These are phyloP conservation scores for Nettapus auritus DNA, from an alignment of 2,113 vertebrate species.

Conservation along the genomic window DNA sequence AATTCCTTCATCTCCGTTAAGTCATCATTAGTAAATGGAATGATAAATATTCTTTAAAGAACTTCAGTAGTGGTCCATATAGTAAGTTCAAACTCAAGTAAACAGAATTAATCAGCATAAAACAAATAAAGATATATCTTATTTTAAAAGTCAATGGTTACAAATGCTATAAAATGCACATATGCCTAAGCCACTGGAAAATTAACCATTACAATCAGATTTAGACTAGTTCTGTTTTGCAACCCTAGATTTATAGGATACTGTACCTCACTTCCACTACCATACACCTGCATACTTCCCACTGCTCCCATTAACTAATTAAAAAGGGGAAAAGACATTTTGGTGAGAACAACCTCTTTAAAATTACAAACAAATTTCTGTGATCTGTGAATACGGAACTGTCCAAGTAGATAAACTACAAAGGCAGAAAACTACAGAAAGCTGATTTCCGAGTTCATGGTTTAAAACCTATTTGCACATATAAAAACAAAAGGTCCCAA, in stretches of 20 bases:
- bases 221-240: neutral
- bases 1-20: neutral
- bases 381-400: neutral
- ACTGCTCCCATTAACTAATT: neutral
- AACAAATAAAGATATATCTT: neutral
- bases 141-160: neutral
- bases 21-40: neutral
- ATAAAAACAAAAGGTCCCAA: neutral
- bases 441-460: neutral
- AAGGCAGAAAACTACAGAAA: neutral
- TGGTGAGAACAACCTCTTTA: neutral
- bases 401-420: neutral
- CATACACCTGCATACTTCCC: fast-evolving
- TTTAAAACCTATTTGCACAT: neutral
- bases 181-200: neutral
- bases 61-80: neutral
- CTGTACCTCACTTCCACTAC: neutral
- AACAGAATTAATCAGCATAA: neutral
- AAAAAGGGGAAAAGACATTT: neutral
- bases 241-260: neutral
- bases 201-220: neutral
- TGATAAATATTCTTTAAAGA: neutral
- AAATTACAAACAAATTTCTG: neutral
- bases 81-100: neutral
- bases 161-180: neutral